A percentile compares a stretch with the other conserved stretches of the same genome.
These are phyloP conservation scores for Deilephila elpenor DNA, from an alignment of 2,888 invertebrate genomes.

Conservation along the genomic window DNA sequence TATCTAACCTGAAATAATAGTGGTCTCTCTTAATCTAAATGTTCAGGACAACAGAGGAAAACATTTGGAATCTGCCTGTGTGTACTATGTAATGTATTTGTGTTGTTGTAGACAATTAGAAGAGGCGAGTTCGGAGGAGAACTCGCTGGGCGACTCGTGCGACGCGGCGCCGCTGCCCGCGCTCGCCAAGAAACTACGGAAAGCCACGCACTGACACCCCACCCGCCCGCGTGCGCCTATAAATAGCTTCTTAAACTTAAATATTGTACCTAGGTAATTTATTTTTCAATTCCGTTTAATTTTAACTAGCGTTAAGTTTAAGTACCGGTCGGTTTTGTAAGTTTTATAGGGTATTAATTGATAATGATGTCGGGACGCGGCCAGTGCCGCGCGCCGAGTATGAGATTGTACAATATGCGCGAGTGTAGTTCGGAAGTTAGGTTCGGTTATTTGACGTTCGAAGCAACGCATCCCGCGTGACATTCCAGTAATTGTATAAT, in stretches of 20 bases:
- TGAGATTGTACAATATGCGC: slow-evolving; percentile 76
- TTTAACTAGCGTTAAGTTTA: slow-evolving; percentile 83
- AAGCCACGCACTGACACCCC: slow-evolving; percentile 81
- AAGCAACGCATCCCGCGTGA: slow-evolving; percentile 77
- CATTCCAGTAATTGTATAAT: slow-evolving; percentile 81
- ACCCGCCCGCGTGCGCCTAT: slow-evolving; percentile 77
- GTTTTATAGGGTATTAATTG: slow-evolving; percentile 81
- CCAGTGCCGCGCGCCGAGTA: slow-evolving; percentile 61
- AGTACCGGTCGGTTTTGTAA: slow-evolving; percentile 84
- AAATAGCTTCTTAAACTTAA: slow-evolving; percentile 83
- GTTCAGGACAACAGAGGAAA: too few species aligned
- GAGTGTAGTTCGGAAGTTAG: slow-evolving; percentile 71
- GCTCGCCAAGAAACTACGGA: slow-evolving; percentile 77
- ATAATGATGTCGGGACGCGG: slow-evolving; percentile 58
- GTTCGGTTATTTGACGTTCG: slow-evolving; percentile 75
- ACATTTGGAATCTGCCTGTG: too few species aligned
- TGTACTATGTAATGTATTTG: slow-evolving; percentile 15
- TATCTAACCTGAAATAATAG: too few species aligned
- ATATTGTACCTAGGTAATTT: slow-evolving; percentile 86
- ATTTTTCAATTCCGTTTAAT: slow-evolving; percentile 86
- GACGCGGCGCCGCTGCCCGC: slow-evolving; percentile 66
- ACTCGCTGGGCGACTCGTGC: slow-evolving; percentile 76
- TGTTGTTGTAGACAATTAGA: slow-evolving; percentile 72
- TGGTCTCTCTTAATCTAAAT: too few species aligned
- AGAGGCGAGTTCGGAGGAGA: slow-evolving; percentile 84